These are phyloP conservation scores for Eulemur coronatus DNA, from an alignment of 2,797 vertebrate genomes.

Conservation along the genomic window DNA sequence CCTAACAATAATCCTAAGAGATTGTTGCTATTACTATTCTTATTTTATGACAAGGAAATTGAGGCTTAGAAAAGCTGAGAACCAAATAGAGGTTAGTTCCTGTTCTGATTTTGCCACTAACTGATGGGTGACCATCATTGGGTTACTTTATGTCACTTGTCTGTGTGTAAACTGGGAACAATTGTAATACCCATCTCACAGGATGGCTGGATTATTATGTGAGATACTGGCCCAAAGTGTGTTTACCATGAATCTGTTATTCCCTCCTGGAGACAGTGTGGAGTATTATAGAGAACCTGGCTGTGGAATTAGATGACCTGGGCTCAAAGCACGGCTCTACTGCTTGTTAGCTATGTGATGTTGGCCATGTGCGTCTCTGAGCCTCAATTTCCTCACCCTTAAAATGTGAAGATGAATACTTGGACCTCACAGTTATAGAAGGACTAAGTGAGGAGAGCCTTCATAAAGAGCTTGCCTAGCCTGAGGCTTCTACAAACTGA, in stretches of 20 bases:
- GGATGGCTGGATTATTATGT: not conserved
- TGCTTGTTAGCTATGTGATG: conserved; percentile 1
- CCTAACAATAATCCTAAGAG: not conserved
- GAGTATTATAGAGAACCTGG: not conserved
- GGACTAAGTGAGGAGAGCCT: not conserved
- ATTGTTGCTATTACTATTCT: not conserved
- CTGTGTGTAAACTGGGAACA: not conserved
- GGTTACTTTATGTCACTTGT: not conserved
- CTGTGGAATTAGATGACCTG: not conserved
- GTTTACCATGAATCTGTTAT: not conserved
- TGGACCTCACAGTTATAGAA: not conserved
- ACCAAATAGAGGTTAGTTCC: not conserved
- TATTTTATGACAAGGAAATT: conserved; percentile 23
- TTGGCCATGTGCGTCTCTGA: not conserved
- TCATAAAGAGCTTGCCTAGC: not conserved
- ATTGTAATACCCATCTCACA: not conserved
- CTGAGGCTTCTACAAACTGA: not conserved
- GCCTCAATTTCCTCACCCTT: not conserved
- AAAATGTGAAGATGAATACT: not conserved
- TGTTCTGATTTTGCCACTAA: conserved; percentile 11
- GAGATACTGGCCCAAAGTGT: not conserved
- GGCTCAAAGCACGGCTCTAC: not conserved
- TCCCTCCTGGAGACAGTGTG: not conserved
- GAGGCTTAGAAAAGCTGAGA: conserved; percentile 15
- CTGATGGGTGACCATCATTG: not conserved